Conservation (phyloP, 2,797 vertebrate genomes). For the Gymnoscopelus microlampas region DNA sequence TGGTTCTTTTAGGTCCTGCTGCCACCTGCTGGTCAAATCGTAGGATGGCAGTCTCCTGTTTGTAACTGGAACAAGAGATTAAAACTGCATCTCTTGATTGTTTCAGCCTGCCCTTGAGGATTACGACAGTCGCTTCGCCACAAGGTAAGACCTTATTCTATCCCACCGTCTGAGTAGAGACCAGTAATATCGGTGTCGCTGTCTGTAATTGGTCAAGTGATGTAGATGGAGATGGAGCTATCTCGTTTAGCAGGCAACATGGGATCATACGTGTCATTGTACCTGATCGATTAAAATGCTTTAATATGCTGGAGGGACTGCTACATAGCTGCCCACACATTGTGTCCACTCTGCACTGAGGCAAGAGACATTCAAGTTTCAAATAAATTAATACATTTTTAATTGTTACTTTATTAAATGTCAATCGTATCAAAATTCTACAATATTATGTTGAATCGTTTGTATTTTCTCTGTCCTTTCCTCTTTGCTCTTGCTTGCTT, state of each 20-base stretch:
- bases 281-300: conserved; percentile 5
- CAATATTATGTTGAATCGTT: conserved; percentile 16
- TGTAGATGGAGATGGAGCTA: background rate
- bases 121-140: conserved; percentile 91
- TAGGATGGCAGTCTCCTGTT: background rate
- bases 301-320: background rate
- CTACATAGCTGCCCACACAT: no score
- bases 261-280: background rate
- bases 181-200: conserved; percentile 26
- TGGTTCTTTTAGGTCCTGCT: conserved; percentile 34
- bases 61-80: background rate
- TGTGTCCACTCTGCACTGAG: no score
- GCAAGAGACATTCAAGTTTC: no score
- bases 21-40: conserved; percentile 66
- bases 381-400: no score
- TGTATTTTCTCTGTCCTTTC: conserved; percentile 44
- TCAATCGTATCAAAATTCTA: background rate
- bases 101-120: conserved; percentile 91
- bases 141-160: conserved; percentile 88
- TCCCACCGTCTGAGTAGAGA: conserved; percentile 32
- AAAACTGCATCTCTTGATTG: conserved; percentile 21
- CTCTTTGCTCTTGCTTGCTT: conserved; percentile 52
- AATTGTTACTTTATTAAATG: background rate
- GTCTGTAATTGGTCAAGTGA: conserved; percentile 20
- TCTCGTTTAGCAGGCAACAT: background rate